These are phyloP conservation scores for Drosophila biarmipes DNA, from an alignment of 1,140 invertebrate genomes.

Conservation along the genomic window DNA sequence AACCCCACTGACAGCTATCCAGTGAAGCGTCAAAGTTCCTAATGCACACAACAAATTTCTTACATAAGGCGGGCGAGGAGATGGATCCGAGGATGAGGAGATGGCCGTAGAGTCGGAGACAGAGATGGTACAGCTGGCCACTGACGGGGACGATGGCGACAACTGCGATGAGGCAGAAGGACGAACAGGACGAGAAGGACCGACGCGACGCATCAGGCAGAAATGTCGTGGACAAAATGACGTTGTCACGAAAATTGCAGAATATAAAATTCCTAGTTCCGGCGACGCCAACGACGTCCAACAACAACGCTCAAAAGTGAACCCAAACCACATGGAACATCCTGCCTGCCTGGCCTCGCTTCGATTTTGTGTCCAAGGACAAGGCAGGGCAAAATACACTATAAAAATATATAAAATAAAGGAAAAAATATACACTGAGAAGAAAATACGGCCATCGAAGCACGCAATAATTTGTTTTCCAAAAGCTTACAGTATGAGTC, in stretches of 20 bases:
- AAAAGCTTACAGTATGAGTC: no score
- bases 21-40: constrained; percentile 83
- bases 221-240: constrained; percentile 84
- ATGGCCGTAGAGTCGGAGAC: not conserved
- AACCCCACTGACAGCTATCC: constrained; percentile 75
- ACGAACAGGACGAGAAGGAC: constrained; percentile 24
- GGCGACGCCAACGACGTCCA: constrained; percentile 49
- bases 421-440: not conserved
- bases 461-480: no score
- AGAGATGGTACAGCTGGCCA: constrained; percentile 54
- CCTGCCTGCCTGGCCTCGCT: constrained; percentile 42
- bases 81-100: not conserved
- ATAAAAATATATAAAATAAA: constrained; percentile 62
- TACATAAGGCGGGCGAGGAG: constrained; percentile 44
- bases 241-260: constrained; percentile 84
- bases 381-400: constrained; percentile 61
- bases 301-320: constrained; percentile 27
- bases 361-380: constrained; percentile 77
- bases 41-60: constrained; percentile 84
- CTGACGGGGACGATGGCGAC: constrained; percentile 47
- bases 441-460: not conserved
- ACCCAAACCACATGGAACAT: constrained; percentile 66
- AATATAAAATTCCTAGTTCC: constrained; percentile 84
- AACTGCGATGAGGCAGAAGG: constrained; percentile 16
- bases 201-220: constrained; percentile 71